Conservation (phyloP, 1,140 invertebrate genomes). For the Maconellicoccus hirsutus region DNA sequence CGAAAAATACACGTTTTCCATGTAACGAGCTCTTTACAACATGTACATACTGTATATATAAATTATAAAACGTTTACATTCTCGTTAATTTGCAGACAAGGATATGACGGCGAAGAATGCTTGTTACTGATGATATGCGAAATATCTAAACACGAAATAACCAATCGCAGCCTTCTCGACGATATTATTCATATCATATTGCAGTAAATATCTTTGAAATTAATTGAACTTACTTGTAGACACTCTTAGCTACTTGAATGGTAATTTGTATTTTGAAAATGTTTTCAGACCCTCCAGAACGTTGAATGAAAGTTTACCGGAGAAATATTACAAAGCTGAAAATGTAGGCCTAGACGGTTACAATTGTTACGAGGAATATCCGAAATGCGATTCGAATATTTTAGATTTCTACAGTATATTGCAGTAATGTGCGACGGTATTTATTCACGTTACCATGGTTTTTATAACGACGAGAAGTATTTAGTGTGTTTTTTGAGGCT, state of each 20-base stretch:
- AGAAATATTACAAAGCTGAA: background rate
- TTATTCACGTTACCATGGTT: no score
- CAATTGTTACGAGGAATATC: background rate
- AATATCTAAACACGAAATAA: background rate
- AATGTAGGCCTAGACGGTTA: background rate
- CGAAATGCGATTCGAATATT: background rate
- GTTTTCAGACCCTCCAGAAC: background rate
- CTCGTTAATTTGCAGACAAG: background rate
- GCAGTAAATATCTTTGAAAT: no score
- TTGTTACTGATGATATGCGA: background rate
- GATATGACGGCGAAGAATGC: slow-evolving; percentile 12
- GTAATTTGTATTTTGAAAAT: no score
- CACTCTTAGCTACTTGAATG: no score
- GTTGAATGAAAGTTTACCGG: background rate
- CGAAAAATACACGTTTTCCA: no score
- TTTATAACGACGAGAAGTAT: no score
- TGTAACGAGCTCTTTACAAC: no score
- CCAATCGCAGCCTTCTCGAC: background rate
- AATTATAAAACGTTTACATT: no score
- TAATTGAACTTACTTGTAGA: no score
- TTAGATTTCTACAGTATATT: background rate
- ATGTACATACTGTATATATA: no score
- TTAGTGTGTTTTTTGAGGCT: no score
- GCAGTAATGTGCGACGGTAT: no score
- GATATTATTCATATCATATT: background rate